Base-by-base conservation (phyloP, 2,888 invertebrate genomes). In the Aleiodes testaceus region DNA sequence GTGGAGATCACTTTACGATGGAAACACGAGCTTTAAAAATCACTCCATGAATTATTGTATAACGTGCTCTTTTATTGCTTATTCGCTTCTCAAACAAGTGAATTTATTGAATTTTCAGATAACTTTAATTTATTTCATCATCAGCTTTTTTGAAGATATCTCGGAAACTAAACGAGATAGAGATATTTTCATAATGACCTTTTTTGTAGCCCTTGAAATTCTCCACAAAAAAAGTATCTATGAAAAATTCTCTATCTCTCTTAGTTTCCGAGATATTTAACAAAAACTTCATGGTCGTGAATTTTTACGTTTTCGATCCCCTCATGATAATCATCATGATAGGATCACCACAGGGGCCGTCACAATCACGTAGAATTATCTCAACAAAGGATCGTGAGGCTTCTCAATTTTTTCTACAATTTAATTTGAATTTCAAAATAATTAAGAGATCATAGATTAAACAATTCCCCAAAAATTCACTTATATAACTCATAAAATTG, bases 11-110 rank as follows among this genome's bases (percentile, higher is more conserved):
- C 45, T 45, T 55, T 53, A 53, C 47, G 14, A 59, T 55, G 47
- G 36, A 52, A 52, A 49, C 49, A 42, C 20, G 14, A 52, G 66
- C 22, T 26, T 44, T 20, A 59, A 66, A 47, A 67, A 49, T 63
- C 20, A 42, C 53, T 26, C 53, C n/a, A 53, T 30, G 53, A 53
- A 53, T 53, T 53, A 53, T 53, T 53, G 26, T 52, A 22, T 22
- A 52, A 36, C 36, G 9, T 36, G 2, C 9, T 36, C 9, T 36
- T 36, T 36, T 36, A 36, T 36, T 1, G 9, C 36, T 52, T 52
- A 16, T 52, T 52, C 3, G 20, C 52, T 22, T 53, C 26, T 4
- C n/a, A n/a, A n/a, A n/a, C n/a, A n/a, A n/a, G n/a, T n/a, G n/a
- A n/a, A n/a, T n/a, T n/a, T n/a, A n/a, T n/a, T n/a, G n/a, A n/a